Evolutionary conservation across 2,888 invertebrate genomes (phyloP).

Genomic region (Metacarcinus magister): DNA sequence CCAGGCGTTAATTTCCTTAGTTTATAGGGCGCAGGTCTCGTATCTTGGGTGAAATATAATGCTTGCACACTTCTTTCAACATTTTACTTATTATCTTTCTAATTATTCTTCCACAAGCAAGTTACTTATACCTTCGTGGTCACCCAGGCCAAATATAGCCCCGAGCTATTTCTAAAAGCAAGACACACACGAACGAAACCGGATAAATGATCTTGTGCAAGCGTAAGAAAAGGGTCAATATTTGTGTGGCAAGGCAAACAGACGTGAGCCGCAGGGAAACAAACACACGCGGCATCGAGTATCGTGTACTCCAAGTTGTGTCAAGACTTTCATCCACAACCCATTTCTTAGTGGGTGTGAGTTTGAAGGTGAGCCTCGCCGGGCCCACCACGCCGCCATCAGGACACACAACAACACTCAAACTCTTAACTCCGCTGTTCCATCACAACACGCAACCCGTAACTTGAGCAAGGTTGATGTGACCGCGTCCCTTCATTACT

Average conservation of each 20-base stretch:
- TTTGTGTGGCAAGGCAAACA: background rate
- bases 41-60: constrained; percentile 32
- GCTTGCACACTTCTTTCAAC: background rate
- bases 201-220: background rate
- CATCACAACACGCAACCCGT: constrained; percentile 40
- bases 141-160: background rate
- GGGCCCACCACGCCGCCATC: background rate
- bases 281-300: constrained; percentile 58
- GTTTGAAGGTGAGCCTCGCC: constrained; percentile 10
- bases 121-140: background rate
- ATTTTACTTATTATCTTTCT: background rate
- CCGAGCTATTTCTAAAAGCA: background rate
- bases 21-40: constrained; percentile 3
- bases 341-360: constrained; percentile 17
- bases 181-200: background rate
- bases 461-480: background rate
- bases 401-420: background rate
- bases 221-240: constrained; percentile 17
- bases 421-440: background rate
- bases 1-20: constrained; percentile 35
- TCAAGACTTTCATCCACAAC: constrained; percentile 39
- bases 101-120: background rate
- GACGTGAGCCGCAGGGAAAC: constrained; percentile 23
- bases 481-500: background rate
- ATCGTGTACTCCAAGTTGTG: constrained; percentile 50